Base-by-base conservation (phyloP, 2,888 invertebrate species). In the Drosophila mimica region DNA sequence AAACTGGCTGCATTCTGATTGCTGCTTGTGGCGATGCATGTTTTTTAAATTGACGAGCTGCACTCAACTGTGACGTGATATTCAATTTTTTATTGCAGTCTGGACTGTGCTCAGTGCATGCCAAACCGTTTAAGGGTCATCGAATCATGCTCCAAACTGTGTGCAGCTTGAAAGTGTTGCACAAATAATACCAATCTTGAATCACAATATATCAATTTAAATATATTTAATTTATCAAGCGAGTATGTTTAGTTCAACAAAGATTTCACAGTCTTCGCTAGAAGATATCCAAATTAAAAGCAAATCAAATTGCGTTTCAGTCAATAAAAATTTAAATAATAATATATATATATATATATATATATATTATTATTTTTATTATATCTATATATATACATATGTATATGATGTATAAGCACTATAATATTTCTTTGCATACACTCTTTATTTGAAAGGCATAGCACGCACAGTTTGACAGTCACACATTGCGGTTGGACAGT, bases 21-120 rank as follows among this genome's bases (percentile, higher is more conserved):
- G n/a, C 43, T 20, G 43, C 20, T 25, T 15, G 25, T 15, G 20
- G 43, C 63, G 61, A 52, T 83, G 89, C 81, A 84, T 88, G 75
- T 57, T 25, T 25, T 25, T 25, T 75, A 83, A 46, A 46, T 86
- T 71, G 69, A 78, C 67, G 59, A 49, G 20, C 38, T 53, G 68
- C 81, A 66, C 62, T 78, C 53, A 60, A 68, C 70, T 67, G 72
- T 73, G 59, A 65, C 80, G 15, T 15, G 51, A 58, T 30, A 30
- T 52, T 56, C 49, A 49, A 51, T 51, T 56, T 51, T 8, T 53
- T 31, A 51, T 49, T 49, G 52, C 54, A 74, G 43, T 20, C 15
- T 30, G 28, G 9, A 2, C 11, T 11, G 20, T 43, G 43, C 6
- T 13, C 20, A 11, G 5, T 5, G 43, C 20, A 20, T 11, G 20